Percentiles rank a stretch among this genome's conserved stretches.
phyloP scores from a whole-genome alignment of 1,140 invertebrate genomes.

The Drosophila auraria region DNA sequence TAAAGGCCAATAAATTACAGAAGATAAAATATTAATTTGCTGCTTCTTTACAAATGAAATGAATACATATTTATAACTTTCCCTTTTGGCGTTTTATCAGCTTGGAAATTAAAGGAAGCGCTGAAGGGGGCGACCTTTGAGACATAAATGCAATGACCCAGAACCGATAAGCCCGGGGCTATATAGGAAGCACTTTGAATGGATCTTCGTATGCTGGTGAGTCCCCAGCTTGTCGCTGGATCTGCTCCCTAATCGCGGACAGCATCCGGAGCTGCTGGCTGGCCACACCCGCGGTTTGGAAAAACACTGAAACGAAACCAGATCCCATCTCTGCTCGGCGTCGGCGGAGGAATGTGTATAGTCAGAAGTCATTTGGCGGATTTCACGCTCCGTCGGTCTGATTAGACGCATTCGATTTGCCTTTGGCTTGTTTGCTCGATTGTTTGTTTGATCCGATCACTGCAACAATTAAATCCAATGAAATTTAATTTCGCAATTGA shows the following conservation, averaged over 20 bases:
- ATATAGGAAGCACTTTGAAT: neutral
- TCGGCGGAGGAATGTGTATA: constrained; percentile 22
- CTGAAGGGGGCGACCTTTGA: neutral
- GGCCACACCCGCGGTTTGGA: constrained; percentile 44
- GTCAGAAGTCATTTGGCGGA: constrained; percentile 55
- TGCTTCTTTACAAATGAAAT: constrained; percentile 4
- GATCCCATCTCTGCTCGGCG: constrained; percentile 10
- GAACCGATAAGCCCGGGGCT: constrained; percentile 19
- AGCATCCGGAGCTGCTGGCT: constrained; percentile 29
- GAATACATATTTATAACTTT: constrained; percentile 23
- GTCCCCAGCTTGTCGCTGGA: neutral
- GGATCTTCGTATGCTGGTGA: neutral
- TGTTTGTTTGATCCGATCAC: constrained; percentile 59
- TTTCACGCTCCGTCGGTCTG: constrained; percentile 57
- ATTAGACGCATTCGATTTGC: constrained; percentile 46
- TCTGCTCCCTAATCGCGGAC: constrained; percentile 28
- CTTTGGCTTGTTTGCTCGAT: constrained; percentile 23
- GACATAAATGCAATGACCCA: neutral
- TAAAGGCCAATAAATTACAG: constrained; percentile 38
- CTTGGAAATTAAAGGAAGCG: constrained; percentile 14
- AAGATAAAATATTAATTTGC: constrained; percentile 37
- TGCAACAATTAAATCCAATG: constrained; percentile 61
- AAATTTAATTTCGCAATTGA: constrained; percentile 61
- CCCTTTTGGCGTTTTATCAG: constrained; percentile 31
- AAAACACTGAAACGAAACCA: constrained; percentile 20